These are phyloP conservation scores for Coracias cyanogaster DNA, from an alignment of 2,797 vertebrate genomes.

Conservation along the genomic window DNA sequence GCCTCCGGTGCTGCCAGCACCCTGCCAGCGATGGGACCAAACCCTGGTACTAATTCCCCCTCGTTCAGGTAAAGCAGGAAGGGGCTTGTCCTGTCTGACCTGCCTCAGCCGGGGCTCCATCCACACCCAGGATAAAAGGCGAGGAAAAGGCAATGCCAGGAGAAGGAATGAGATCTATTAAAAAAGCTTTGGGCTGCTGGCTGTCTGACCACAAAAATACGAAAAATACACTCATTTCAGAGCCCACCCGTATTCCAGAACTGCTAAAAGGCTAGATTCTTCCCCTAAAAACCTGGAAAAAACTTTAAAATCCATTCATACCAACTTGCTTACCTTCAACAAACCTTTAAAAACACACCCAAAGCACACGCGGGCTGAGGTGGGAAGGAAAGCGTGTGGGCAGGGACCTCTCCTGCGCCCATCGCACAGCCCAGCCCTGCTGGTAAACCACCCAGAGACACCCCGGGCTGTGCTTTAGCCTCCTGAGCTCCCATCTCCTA, in stretches of 20 bases:
- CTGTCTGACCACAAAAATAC: background rate
- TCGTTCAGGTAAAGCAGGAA: background rate
- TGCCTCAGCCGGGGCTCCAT: background rate
- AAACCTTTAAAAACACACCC: background rate
- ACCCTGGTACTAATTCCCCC: background rate
- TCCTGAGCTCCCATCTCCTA: background rate
- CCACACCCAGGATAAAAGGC: background rate
- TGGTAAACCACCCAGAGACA: accelerated
- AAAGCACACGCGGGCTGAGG: background rate
- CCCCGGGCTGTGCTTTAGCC: background rate
- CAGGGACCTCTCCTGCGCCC: background rate
- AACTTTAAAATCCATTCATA: background rate
- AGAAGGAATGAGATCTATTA: background rate
- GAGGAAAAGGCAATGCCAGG: background rate
- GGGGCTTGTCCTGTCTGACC: background rate
- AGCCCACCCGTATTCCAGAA: background rate
- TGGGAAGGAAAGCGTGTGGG: background rate
- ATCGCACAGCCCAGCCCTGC: background rate
- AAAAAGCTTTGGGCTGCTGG: constrained; percentile 33
- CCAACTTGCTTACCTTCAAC: background rate
- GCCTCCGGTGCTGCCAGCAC: background rate
- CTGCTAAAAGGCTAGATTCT: background rate
- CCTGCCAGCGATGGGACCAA: background rate
- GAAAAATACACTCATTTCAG: background rate
- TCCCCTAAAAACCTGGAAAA: background rate